These are phyloP conservation scores for Ricordea florida DNA, from an alignment of 92 coral and sea anemone genomes.

Conservation along the genomic window DNA sequence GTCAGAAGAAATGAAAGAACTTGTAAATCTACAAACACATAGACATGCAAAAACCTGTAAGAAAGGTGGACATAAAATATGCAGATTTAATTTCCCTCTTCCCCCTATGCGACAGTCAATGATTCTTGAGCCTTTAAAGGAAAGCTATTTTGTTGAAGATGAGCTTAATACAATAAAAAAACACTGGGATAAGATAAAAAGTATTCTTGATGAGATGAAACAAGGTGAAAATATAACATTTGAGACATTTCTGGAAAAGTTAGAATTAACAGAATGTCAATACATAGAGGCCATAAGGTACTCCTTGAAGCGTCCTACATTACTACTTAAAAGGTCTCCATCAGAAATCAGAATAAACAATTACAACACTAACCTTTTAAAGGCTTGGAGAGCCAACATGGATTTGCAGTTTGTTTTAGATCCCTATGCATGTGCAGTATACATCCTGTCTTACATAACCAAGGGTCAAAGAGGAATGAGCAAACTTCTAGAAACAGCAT, in stretches of 20 bases:
- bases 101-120: conserved; percentile 54
- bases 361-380: conserved; percentile 45
- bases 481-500: conserved; percentile 50
- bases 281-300: conserved; percentile 27
- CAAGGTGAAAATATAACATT: conserved; percentile 41
- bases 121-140: conserved; percentile 34
- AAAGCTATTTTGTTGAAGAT: conserved; percentile 13
- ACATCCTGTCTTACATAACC: conserved; percentile 55
- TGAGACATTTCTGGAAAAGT: conserved; percentile 44
- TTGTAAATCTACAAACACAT: conserved; percentile 58
- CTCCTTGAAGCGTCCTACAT: conserved; percentile 42
- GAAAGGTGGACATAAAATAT: conserved; percentile 41
- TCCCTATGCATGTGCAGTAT: conserved; percentile 63
- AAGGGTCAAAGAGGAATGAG: conserved; percentile 71
- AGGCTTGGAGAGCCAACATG: conserved; percentile 61
- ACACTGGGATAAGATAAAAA: conserved; percentile 20
- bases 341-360: conserved; percentile 38
- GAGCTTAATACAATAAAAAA: conserved; percentile 10
- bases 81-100: conserved; percentile 61
- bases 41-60: conserved; percentile 70
- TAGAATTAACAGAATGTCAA: conserved; percentile 25
- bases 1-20: conserved; percentile 25
- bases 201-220: conserved; percentile 41
- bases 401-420: conserved; percentile 58
- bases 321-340: conserved; percentile 37